These are phyloP conservation scores for Lindbergichthys nudifrons DNA, from an alignment of 2,797 vertebrate genomes.

Conservation along the genomic window DNA sequence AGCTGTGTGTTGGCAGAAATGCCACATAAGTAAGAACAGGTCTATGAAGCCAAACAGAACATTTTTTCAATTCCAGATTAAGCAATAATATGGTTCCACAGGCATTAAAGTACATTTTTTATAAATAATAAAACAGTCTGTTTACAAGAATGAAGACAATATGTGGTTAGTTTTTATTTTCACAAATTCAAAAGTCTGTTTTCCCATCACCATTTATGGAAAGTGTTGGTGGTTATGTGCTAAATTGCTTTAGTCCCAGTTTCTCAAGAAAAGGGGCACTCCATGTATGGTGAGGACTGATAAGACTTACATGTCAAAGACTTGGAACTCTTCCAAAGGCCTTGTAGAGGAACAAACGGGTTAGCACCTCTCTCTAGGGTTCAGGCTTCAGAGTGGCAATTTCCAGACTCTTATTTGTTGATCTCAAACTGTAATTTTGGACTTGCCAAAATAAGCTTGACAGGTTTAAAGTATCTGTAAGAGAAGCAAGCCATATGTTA, in stretches of 20 bases:
- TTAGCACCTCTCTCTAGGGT: neutral
- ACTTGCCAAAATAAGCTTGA: constrained; percentile 11
- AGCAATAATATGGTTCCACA: constrained; percentile 2
- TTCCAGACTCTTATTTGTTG: constrained; percentile 4
- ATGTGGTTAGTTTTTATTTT: neutral
- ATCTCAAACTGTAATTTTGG: constrained; percentile 15
- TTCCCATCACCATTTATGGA: neutral
- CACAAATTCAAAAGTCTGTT: neutral
- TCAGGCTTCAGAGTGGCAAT: neutral
- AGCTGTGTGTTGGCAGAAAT: neutral
- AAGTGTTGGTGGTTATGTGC: neutral
- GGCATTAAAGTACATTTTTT: constrained; percentile 7
- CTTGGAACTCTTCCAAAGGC: neutral
- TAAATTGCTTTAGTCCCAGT: constrained; percentile 6
- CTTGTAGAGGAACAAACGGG: neutral
- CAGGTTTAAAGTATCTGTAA: constrained; percentile 11
- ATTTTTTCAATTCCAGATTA: constrained; percentile 34
- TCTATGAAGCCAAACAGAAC: constrained; percentile 5
- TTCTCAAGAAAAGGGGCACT: constrained; percentile 10
- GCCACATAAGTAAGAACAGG: neutral
- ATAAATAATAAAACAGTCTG: constrained; percentile 15
- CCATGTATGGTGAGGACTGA: neutral
- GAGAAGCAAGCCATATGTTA: neutral
- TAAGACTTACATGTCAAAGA: constrained; percentile 3
- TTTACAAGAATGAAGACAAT: neutral